Evolutionary conservation across 2,113 vertebrate genomes (phyloP).

Genomic region (Nycticryphes semicollaris): DNA sequence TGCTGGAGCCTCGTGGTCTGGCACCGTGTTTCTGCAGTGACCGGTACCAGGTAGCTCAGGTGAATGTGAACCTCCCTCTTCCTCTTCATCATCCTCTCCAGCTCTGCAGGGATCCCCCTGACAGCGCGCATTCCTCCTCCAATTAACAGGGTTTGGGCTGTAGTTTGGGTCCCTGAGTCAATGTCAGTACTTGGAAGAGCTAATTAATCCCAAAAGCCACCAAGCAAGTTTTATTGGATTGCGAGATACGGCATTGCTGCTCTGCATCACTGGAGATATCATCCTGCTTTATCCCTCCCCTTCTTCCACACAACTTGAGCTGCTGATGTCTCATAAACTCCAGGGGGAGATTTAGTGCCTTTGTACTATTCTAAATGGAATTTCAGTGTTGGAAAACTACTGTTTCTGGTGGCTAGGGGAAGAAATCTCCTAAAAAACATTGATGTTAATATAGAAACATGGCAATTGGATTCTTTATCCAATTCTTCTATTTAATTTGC

Average conservation of each 20-base stretch:
- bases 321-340: not conserved
- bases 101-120: not conserved
- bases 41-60: rapidly evolving
- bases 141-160: not conserved
- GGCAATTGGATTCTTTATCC: not conserved
- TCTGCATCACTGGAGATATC: not conserved
- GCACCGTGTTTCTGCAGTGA: rapidly evolving
- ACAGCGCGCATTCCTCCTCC: rapidly evolving
- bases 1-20: not conserved
- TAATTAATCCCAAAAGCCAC: not conserved
- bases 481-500: not conserved
- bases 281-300: not conserved
- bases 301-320: not conserved
- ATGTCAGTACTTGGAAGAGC: not conserved
- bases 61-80: not conserved
- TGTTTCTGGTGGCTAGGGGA: not conserved
- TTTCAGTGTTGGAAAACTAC: not conserved
- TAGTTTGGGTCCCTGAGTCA: not conserved
- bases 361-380: not conserved
- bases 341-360: not conserved
- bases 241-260: not conserved
- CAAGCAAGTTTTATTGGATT: not conserved
- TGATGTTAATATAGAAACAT: not conserved
- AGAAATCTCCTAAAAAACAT: not conserved
- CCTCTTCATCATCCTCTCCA: not conserved